Evolutionary conservation across 2,888 invertebrate genomes (phyloP), one percentile per base, ranked within the genome.

Genomic region (Cephus runcator): DNA sequence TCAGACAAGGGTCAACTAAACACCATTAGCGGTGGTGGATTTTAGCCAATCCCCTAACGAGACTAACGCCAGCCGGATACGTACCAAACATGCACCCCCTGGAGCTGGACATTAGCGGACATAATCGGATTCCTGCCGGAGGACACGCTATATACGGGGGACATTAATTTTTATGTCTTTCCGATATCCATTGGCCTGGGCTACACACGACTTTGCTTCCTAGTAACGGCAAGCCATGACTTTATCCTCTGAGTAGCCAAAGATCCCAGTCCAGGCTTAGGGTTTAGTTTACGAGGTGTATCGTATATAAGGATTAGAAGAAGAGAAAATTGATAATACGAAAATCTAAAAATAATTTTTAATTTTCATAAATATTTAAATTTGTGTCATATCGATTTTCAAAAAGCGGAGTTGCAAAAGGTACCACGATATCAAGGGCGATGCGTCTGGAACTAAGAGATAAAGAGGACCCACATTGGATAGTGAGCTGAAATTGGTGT

Each of bases 1-100:
- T 83, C 73, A 84, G 83, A 84, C 83, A 83, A 84, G 86, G 87
- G 85, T 87, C 87, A 86, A 85, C 84, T 84, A 85, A 86, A 83
- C 79, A 82, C 83, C 83, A 87, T 87, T 87, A 87, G 81, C 82
- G 79, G 69, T 75, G 81, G 76, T 85, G 83, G 86, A 86, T 84
- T 84, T 84, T 81, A 76, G 82, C 77, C 81, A 78, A 84, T 84
- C 80, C 82, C 78, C 76, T 84, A 83, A 84, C 83, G 81, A 83
- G 76, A 75, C 78, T 80, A 80, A 82, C 83, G 75, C 81, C 73
- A 82, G 81, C 79, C 69, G 77, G 71, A 71, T 33, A 33, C 71
- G 71, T 71, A 71, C 15, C 56, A 56, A 79, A 83, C 80, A 77
- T 56, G 69, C 81, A 77, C 75, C 74, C 77, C 75, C 77, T 73